These are phyloP conservation scores for Microdon myrmicae DNA, from an alignment of 2,888 invertebrate genomes.

Conservation along the genomic window DNA sequence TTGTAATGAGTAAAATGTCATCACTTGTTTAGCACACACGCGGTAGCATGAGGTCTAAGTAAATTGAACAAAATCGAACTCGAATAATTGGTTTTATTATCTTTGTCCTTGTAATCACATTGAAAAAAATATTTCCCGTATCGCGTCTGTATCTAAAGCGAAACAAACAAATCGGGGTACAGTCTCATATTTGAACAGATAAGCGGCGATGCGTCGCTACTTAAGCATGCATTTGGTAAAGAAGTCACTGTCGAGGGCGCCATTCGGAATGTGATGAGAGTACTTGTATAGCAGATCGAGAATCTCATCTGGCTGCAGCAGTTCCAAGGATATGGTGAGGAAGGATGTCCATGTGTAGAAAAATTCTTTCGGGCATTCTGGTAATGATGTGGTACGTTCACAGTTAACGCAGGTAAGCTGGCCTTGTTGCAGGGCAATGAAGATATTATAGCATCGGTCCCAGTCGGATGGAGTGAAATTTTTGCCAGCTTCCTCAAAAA, in stretches of 20 bases:
- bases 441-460: conserved; percentile 65
- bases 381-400: conserved; percentile 60
- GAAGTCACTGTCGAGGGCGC: conserved; percentile 65
- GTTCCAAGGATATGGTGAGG: conserved; percentile 62
- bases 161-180: no score
- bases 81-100: no score
- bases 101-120: no score
- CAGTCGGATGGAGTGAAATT: conserved; percentile 59
- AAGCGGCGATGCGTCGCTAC: conserved; percentile 25
- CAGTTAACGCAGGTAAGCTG: conserved; percentile 64
- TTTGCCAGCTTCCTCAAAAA: conserved; percentile 62
- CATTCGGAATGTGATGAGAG: conserved; percentile 64
- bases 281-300: conserved; percentile 64
- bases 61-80: no score
- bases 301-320: conserved; percentile 61
- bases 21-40: no score
- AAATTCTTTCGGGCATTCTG: conserved; percentile 62
- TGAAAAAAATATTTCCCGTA: no score
- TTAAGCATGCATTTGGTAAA: conserved; percentile 65
- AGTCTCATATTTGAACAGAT: no score
- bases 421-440: conserved; percentile 63
- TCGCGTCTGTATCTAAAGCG: no score
- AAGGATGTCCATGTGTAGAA: conserved; percentile 67
- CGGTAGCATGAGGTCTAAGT: no score
- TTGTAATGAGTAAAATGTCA: no score